These are phyloP conservation scores for Leucophenga maculata DNA, from an alignment of 2,888 invertebrate species.

Conservation along the genomic window DNA sequence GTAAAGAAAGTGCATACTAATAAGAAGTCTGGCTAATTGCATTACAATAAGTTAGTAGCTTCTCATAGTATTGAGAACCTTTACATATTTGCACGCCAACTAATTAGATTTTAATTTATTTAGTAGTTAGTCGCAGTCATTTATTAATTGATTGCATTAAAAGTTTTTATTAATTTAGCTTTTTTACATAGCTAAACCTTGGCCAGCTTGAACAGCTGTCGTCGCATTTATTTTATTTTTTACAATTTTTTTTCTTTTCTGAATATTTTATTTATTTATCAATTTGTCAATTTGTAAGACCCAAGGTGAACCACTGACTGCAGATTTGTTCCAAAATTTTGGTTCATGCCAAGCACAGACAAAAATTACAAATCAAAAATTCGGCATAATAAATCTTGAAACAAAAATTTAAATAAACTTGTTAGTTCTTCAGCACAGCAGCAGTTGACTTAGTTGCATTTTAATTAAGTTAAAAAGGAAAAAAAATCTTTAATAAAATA, in stretches of 20 bases:
- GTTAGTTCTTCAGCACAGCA: background rate
- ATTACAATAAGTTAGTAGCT: background rate
- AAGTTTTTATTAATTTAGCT: background rate
- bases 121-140: background rate
- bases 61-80: too few species aligned
- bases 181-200: background rate
- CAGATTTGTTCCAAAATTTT: too few species aligned
- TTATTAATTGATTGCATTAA: slow-evolving; percentile 15
- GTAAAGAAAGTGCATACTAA: background rate
- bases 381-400: too few species aligned
- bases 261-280: background rate
- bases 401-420: too few species aligned
- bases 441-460: background rate
- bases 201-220: slow-evolving; percentile 1
- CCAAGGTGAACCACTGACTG: slow-evolving; percentile 3
- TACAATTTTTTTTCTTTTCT: background rate
- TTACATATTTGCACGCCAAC: slow-evolving; percentile 7
- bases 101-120: slow-evolving; percentile 7
- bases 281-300: background rate
- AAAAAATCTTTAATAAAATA: too few species aligned
- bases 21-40: background rate
- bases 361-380: too few species aligned
- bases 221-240: background rate
- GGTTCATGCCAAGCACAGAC: too few species aligned
- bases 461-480: background rate